Evolutionary conservation across 2,888 invertebrate species (phyloP).

Genomic region (Oxytorus armatus): DNA sequence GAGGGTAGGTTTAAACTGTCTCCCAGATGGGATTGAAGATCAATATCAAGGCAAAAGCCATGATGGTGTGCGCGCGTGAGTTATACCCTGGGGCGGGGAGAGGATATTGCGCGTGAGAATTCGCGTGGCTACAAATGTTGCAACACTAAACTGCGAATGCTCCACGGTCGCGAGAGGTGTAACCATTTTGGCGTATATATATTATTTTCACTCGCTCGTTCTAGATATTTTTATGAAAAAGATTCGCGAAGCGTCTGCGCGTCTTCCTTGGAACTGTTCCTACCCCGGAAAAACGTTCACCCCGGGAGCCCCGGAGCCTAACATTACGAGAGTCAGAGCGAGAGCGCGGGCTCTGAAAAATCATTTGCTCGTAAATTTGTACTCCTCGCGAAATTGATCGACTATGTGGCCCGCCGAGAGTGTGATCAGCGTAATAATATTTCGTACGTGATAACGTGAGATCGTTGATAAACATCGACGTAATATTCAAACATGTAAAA

Average conservation of each 20-base stretch:
- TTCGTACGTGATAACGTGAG: neutral
- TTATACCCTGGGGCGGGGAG: neutral
- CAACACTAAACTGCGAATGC: slow-evolving; percentile 61
- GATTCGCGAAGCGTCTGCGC: slow-evolving; percentile 14
- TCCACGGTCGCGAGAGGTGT: slow-evolving; percentile 36
- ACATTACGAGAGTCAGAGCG: no score
- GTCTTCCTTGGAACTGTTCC: no score
- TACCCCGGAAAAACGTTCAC: no score
- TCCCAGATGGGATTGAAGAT: slow-evolving; percentile 74
- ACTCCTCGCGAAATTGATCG: slow-evolving; percentile 7
- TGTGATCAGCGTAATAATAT: neutral
- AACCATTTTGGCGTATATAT: slow-evolving; percentile 9
- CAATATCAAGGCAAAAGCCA: slow-evolving; percentile 74
- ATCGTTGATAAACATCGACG: no score
- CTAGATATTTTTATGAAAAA: neutral
- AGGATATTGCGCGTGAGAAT: neutral
- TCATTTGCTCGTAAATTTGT: slow-evolving; percentile 1
- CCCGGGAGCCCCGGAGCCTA: no score
- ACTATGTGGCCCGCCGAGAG: neutral
- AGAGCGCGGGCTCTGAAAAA: slow-evolving; percentile 51
- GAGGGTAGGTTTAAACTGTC: slow-evolving; percentile 8
- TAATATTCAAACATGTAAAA: no score
- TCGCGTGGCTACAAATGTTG: slow-evolving; percentile 54
- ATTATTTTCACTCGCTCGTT: slow-evolving; percentile 4
- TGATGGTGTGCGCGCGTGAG: slow-evolving; percentile 60